Percentiles rank a stretch among this genome's conserved stretches.
phyloP scores from a whole-genome alignment of 2,113 vertebrate species.

The Anoura caudifer region DNA sequence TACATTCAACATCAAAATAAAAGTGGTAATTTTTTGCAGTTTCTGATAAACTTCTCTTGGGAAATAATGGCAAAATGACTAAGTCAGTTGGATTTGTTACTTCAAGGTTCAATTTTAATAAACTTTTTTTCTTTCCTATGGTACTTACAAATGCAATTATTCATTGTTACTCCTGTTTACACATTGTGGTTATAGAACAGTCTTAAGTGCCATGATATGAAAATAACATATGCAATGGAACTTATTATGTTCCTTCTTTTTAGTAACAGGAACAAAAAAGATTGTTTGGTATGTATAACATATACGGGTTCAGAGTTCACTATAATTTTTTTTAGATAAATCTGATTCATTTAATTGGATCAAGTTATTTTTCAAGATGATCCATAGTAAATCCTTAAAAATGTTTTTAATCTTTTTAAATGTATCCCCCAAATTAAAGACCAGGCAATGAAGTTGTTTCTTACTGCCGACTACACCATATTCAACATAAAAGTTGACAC shows the following conservation, averaged over 20 bases:
- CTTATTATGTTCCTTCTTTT: not conserved
- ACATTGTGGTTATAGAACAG: not conserved
- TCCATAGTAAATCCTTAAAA: constrained; percentile 59
- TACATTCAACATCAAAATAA: not conserved
- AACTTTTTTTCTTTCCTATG: not conserved
- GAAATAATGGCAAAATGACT: not conserved
- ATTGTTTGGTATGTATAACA: not conserved
- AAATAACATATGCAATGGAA: not conserved
- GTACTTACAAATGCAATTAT: not conserved
- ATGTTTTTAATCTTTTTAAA: constrained; percentile 61
- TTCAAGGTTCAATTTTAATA: not conserved
- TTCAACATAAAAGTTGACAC: constrained; percentile 92
- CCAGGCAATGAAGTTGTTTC: constrained; percentile 80
- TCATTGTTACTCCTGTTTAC: not conserved
- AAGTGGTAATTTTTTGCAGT: not conserved
- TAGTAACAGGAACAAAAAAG: not conserved
- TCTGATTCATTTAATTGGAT: constrained; percentile 51
- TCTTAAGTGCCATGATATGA: not conserved
- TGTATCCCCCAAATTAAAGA: constrained; percentile 63
- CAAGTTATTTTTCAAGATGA: constrained; percentile 29
- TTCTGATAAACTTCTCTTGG: not conserved
- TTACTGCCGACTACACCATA: constrained; percentile 95
- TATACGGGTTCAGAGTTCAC: not conserved
- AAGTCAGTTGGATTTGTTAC: not conserved
- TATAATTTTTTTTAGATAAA: constrained; percentile 40